Base-by-base conservation (phyloP, 2,888 invertebrate species). In the Clivina fossor region DNA sequence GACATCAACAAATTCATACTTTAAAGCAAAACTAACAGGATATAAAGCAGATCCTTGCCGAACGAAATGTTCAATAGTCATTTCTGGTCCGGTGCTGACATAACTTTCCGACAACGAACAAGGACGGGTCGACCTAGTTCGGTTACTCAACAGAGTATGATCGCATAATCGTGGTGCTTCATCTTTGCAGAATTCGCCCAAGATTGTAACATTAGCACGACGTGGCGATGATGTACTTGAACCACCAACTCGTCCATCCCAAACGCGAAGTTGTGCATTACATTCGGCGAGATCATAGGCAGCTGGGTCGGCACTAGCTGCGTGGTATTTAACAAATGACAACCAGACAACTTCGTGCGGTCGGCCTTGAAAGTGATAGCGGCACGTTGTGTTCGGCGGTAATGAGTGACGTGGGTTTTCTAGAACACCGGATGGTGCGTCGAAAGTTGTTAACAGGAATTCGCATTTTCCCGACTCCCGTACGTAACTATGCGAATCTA, bases 1-100 rank as follows among this genome's bases (percentile, higher is more conserved):
- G 38, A 84, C 79, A 70, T 90, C 89, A 15, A 91, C 87, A 68
- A 91, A 91, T 73, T 91, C 91, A 73, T 90, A 91, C 47, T 87
- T 82, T 3, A 90, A 80, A 32, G 86, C 80, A 70, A 90, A 90
- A 62, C 85, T 80, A 51, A 88, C 84, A 2, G 88, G 88, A 69
- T 87, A 88, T 41, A 90, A 75, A 3, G 88, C 87, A 56, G 87
- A 88, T n/a, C 88, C 88, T 70, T 86, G 86, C 35, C 84, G 82
- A 28, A 88, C 78, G 65, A 84, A 83, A 75, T 88, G 88, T 60
- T 88, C 80, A 58, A 90, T 81, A 4, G 88, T 87, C 47, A 90
- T 75, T 57, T 88, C 85, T n/a, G 85, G 78, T 5, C 85, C 84
- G 16, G 82, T 80, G 4, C 88, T 88, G 41, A 90, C 83, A 75